Conservation (phyloP, 2,888 invertebrate species). For the Crocallis elinguaria region DNA sequence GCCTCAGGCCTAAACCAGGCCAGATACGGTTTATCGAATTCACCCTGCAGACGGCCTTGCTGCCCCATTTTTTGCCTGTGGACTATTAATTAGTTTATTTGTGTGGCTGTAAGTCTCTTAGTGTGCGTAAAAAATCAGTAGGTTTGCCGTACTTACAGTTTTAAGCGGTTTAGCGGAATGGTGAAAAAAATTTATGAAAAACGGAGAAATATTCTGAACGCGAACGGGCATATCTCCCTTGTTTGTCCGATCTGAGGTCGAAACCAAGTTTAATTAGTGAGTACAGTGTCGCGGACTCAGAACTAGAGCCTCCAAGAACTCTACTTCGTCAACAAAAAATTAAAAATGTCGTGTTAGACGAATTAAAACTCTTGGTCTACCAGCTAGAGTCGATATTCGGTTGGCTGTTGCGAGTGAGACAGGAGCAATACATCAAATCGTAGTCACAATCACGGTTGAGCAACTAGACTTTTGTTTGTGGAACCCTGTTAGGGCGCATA, state of each 20-base stretch:
- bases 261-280: slow-evolving; percentile 24
- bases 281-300: slow-evolving; percentile 14
- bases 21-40: too few species aligned
- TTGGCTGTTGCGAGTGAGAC: slow-evolving; percentile 54
- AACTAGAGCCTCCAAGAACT: slow-evolving; percentile 11
- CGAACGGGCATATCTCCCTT: too few species aligned
- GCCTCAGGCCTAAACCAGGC: too few species aligned
- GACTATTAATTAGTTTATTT: too few species aligned
- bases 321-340: slow-evolving; percentile 22
- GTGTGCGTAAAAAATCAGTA: too few species aligned
- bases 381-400: slow-evolving; percentile 25
- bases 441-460: slow-evolving; percentile 71
- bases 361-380: slow-evolving; percentile 2
- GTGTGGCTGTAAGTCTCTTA: too few species aligned
- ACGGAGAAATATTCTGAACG: too few species aligned
- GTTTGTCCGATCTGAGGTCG: background rate
- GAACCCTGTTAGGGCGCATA: slow-evolving; percentile 44
- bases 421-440: slow-evolving; percentile 71
- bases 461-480: slow-evolving; percentile 53
- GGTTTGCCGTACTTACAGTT: too few species aligned
- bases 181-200: too few species aligned
- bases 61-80: too few species aligned
- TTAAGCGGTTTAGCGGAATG: too few species aligned
- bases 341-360: slow-evolving; percentile 4
- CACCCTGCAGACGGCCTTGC: too few species aligned